Conservation (phyloP, 2,113 vertebrate genomes). For the Epinephelus moara region DNA sequence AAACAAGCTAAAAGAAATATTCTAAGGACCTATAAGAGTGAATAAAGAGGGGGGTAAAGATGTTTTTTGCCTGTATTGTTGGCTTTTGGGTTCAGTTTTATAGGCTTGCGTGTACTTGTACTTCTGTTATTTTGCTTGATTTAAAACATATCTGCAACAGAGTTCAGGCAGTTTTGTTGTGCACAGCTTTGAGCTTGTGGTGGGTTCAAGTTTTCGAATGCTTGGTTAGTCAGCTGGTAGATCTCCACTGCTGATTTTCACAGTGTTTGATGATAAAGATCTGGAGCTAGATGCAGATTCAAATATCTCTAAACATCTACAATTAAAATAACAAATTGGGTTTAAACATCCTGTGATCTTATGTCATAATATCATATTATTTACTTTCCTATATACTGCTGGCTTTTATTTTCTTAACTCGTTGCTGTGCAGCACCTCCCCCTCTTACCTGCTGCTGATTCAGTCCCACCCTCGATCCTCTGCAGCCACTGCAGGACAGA, state of each 20-base stretch:
- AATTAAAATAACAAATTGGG: not conserved
- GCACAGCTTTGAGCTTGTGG: not conserved
- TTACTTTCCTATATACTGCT: not conserved
- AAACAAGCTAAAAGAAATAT: not conserved
- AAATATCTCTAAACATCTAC: not conserved
- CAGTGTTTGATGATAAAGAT: not conserved
- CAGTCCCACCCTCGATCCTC: slow-evolving; percentile 83
- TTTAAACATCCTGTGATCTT: not conserved
- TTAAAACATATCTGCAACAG: not conserved
- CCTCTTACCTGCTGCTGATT: slow-evolving; percentile 89
- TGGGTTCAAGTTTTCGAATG: not conserved
- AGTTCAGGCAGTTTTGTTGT: no score
- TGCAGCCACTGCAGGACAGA: slow-evolving; percentile 90
- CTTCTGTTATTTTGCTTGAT: not conserved
- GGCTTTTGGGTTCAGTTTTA: not conserved
- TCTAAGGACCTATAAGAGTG: slow-evolving; percentile 2
- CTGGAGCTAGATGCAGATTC: not conserved
- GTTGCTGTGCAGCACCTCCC: not conserved
- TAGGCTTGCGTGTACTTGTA: not conserved
- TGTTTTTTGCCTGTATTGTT: not conserved
- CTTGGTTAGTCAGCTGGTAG: no score
- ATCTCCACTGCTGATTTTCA: not conserved
- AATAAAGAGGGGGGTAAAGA: not conserved
- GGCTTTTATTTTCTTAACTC: not conserved
- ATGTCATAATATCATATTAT: no score